These are phyloP conservation scores for Zoanthus sansibaricus DNA, from an alignment of 92 coral and sea anemone species.

Conservation along the genomic window DNA sequence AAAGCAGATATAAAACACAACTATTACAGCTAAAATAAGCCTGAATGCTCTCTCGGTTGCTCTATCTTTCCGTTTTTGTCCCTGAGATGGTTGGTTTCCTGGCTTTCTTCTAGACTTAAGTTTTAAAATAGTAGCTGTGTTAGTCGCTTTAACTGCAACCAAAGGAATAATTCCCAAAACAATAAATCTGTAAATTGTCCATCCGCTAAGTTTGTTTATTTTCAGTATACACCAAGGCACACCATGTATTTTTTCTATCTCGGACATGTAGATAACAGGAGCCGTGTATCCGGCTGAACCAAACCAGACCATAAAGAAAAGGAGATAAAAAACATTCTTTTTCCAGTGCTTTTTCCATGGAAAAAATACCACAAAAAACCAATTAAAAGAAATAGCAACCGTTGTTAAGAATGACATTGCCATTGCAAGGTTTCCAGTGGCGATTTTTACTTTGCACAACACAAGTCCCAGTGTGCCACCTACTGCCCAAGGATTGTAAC, in stretches of 20 bases:
- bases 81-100: background rate
- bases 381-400: conserved; percentile 11
- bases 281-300: background rate
- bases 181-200: conserved; percentile 1
- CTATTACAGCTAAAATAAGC: conserved; percentile 9
- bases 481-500: background rate
- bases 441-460: background rate
- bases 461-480: background rate
- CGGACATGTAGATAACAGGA: conserved; percentile 3
- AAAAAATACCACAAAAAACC: conserved; percentile 27
- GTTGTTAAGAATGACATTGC: conserved; percentile 29
- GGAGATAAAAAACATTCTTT: background rate
- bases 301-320: background rate
- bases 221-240: background rate
- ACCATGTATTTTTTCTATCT: background rate
- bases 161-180: conserved; percentile 5
- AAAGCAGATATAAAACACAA: conserved; percentile 16
- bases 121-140: conserved; percentile 2
- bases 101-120: conserved; percentile 18
- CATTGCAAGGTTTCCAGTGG: conserved; percentile 30
- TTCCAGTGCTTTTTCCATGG: conserved; percentile 25
- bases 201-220: background rate
- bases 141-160: background rate
- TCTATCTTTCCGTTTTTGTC: background rate
- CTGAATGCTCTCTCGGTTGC: conserved; percentile 16